Conservation (phyloP, 2,113 vertebrate genomes). For the Rhadina sibilatrix region DNA sequence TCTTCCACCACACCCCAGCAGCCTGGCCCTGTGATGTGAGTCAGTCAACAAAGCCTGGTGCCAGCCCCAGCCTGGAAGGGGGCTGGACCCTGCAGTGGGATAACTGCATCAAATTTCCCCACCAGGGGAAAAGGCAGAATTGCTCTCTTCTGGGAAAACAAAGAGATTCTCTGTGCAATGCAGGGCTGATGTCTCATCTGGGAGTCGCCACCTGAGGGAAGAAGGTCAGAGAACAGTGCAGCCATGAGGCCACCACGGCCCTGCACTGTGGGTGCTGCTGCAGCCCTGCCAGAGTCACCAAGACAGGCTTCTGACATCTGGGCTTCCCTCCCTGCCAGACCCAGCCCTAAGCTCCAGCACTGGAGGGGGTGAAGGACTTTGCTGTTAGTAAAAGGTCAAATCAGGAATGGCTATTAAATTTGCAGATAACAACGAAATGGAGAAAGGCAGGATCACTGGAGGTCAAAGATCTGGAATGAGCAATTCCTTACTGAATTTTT, state of each 20-base stretch:
- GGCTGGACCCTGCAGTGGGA: neutral
- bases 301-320: neutral
- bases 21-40: rapidly evolving
- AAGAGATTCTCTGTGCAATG: neutral
- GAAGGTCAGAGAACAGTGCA: neutral
- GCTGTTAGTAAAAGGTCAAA: neutral
- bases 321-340: neutral
- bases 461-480: neutral
- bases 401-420: neutral
- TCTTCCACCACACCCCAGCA: neutral
- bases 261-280: rapidly evolving
- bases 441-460: neutral
- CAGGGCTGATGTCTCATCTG: neutral
- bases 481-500: neutral
- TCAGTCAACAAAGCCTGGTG: neutral
- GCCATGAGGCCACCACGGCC: neutral
- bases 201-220: neutral
- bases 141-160: neutral
- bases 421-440: neutral
- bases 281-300: neutral
- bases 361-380: neutral
- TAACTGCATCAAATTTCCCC: neutral
- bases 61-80: neutral
- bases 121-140: neutral
- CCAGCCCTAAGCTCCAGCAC: neutral